Evolutionary conservation across 2,888 invertebrate genomes (phyloP), one percentile per base, ranked within the genome.

Genomic region (Melipona beecheii): DNA sequence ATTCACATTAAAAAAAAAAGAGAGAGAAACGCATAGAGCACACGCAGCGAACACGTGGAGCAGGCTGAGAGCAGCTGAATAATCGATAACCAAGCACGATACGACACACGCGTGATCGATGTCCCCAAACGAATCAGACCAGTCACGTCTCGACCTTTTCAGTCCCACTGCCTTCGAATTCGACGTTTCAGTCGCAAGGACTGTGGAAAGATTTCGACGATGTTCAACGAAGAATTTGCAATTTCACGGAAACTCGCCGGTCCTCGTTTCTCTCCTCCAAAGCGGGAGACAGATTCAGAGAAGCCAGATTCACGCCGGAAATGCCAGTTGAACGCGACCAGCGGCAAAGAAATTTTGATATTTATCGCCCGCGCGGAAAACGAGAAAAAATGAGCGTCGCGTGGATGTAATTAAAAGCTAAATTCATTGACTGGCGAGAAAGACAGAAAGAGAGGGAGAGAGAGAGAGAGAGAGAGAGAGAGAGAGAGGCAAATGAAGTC

Each of bases 71-170:
- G 64, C 64, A 24, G 21, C 5, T 31, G 19, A 54, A 54, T 43
- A 74, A 74, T 74, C 74, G 52, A 74, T 74, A 74, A 21, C 6
- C 5, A n/a, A 17, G 36, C 73, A 74, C 36, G 73, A 74, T 62
- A 74, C 74, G 17, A 54, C 36, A 36, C 36, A 74, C 74, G 43
- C 66, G 75, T 76, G 76, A 76, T 70, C 52, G 70, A 76, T 69
- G 68, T 60, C 68, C 31, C 60, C 11, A 60, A 69, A 50, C 68
- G 31, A 17, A 36, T 31, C 52, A 13, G 36, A 70, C 43, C 62
- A 76, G n/a, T 21, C 31, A 21, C 62, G 17, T 43, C 27, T 58
- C 56, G 36, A 36, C 36, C 36, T 9, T 36, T 4, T 36, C 36
- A 31, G 4, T 31, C 4, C 4, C 31, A 31, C 31, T 31, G 31